Conservation (phyloP, 2,888 invertebrate genomes). For the Ectemnius continuus region DNA sequence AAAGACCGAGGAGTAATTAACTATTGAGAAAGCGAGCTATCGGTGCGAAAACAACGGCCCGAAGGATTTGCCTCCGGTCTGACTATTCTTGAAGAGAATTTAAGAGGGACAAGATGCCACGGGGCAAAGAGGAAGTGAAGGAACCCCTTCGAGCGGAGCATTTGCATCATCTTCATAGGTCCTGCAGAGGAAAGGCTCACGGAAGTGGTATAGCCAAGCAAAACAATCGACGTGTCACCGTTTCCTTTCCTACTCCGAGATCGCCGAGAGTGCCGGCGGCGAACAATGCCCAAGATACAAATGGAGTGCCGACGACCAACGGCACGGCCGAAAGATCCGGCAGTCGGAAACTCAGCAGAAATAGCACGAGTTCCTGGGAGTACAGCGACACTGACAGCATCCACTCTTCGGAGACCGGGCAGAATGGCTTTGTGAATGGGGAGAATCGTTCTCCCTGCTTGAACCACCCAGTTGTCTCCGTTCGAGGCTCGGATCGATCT, state of each 20-base stretch:
- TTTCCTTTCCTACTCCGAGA: conserved; percentile 69
- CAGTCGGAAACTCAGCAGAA: conserved; percentile 79
- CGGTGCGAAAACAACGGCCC: not conserved
- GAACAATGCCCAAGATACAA: conserved; percentile 15
- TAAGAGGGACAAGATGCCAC: conserved; percentile 39
- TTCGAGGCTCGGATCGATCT: conserved; percentile 4
- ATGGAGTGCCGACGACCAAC: conserved; percentile 26
- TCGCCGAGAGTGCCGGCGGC: conserved; percentile 37
- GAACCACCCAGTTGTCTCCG: not conserved
- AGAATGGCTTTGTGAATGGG: conserved; percentile 62
- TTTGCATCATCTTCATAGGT: conserved; percentile 83
- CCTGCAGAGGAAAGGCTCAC: conserved; percentile 88
- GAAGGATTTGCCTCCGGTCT: not conserved
- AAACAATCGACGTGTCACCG: conserved; percentile 76
- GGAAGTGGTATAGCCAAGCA: conserved; percentile 84
- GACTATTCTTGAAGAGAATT: not conserved
- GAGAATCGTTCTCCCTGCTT: conserved; percentile 27
- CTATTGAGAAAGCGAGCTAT: not conserved
- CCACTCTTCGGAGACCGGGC: conserved; percentile 77
- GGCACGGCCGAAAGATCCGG: conserved; percentile 11
- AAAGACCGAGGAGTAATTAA: not conserved
- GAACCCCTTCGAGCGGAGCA: conserved; percentile 71
- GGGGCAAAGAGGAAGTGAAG: conserved; percentile 42
- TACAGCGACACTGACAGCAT: conserved; percentile 85
- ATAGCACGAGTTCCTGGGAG: conserved; percentile 84